Evolutionary conservation across 2,888 invertebrate genomes (phyloP).

Genomic region (Coleophora deauratella): DNA sequence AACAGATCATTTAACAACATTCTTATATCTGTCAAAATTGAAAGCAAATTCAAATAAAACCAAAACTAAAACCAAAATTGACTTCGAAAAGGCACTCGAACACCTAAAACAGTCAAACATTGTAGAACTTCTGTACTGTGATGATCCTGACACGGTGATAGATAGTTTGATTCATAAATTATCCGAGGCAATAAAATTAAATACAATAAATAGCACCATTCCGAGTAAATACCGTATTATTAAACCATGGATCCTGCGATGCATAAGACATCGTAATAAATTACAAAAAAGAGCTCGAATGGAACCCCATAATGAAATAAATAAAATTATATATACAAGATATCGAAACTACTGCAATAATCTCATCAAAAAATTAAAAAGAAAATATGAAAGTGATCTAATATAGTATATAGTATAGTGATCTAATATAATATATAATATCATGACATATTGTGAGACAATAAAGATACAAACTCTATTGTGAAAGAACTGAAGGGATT

Average conservation of each 20-base stretch:
- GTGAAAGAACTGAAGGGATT: no score
- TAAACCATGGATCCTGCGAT: not conserved
- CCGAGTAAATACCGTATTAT: not conserved
- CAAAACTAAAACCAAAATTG: not conserved
- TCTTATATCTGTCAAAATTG: not conserved
- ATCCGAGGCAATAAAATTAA: not conserved
- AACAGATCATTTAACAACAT: not conserved
- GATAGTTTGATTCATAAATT: not conserved
- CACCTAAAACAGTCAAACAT: not conserved
- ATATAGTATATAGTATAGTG: not conserved
- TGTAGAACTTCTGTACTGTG: not conserved
- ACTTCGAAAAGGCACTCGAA: not conserved
- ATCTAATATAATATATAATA: not conserved
- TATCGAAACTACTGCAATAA: conserved; percentile 6
- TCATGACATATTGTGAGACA: no score
- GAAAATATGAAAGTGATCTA: not conserved
- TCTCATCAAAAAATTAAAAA: conserved; percentile 5
- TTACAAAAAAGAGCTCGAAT: not conserved
- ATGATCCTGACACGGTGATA: not conserved
- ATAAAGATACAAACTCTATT: no score
- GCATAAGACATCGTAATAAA: conserved; percentile 2
- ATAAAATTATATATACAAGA: conserved; percentile 2
- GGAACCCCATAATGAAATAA: not conserved
- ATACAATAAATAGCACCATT: not conserved
- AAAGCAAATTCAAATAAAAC: not conserved